These are phyloP conservation scores for Heterodera schachtii DNA, from an alignment of 1,140 invertebrate genomes.

Conservation along the genomic window DNA sequence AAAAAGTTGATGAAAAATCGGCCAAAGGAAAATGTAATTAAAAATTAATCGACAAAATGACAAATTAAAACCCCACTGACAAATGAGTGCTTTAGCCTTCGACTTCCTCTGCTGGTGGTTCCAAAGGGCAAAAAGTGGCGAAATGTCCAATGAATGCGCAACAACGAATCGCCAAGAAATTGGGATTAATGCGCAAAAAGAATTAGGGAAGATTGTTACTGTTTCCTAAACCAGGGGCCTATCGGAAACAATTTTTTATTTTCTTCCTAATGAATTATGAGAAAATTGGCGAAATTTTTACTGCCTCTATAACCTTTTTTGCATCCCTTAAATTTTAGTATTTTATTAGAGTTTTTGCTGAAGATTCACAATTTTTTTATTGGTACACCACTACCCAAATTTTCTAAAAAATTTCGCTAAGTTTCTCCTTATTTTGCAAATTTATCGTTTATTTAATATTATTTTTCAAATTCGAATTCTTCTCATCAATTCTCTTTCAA, in stretches of 20 bases:
- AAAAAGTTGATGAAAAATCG: slow-evolving; percentile 23
- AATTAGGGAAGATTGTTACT: neutral
- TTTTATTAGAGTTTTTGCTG: neutral
- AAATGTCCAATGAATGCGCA: slow-evolving; percentile 6
- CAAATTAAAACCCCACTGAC: too few species aligned
- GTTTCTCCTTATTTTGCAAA: neutral
- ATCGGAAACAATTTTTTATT: neutral
- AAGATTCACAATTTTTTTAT: too few species aligned
- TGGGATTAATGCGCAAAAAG: slow-evolving; percentile 26
- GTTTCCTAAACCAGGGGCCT: neutral
- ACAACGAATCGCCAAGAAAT: slow-evolving; percentile 29
- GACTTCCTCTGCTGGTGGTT: neutral
- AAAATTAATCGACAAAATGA: neutral
- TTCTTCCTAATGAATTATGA: too few species aligned
- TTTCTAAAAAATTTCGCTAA: too few species aligned
- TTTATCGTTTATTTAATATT: neutral
- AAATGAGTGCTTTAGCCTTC: neutral
- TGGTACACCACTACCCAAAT: too few species aligned
- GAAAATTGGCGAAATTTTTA: too few species aligned
- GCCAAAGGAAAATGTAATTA: slow-evolving; percentile 21
- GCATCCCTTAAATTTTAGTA: neutral
- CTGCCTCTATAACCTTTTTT: too few species aligned
- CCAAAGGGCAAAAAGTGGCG: slow-evolving; percentile 14
- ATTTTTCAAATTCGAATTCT: neutral
- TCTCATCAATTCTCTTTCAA: too few species aligned